A percentile compares a stretch with the other conserved stretches of the same genome.
Conservation (phyloP, 2,113 vertebrate genomes). For the Microcebus jonahi region DNA sequence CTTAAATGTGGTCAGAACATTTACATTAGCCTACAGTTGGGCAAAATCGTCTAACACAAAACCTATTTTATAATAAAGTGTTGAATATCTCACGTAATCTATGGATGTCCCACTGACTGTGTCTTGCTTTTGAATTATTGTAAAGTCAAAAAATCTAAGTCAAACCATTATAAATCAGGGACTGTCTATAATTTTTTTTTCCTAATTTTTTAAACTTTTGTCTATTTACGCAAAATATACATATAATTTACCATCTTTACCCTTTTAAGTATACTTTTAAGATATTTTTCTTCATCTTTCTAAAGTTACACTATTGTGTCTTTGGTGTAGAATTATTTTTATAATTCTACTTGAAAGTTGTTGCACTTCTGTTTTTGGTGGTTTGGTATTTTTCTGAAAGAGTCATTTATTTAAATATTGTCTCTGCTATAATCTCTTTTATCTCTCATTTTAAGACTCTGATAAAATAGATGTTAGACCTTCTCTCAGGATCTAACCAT, state of each 20-base stretch:
- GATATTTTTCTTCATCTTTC: not conserved
- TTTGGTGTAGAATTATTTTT: not conserved
- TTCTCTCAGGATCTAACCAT: not conserved
- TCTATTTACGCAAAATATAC: no score
- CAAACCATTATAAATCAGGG: not conserved
- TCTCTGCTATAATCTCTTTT: not conserved
- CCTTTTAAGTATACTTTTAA: no score
- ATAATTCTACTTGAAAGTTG: not conserved
- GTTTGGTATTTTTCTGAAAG: not conserved
- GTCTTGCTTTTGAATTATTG: not conserved
- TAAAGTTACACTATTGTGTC: not conserved
- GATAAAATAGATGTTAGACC: not conserved
- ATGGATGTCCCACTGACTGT: not conserved
- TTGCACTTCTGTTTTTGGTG: not conserved
- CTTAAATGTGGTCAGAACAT: not conserved
- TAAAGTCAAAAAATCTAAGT: not conserved
- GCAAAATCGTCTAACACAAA: not conserved
- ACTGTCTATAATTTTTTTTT: not conserved
- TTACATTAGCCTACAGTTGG: not conserved
- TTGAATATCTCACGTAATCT: not conserved
- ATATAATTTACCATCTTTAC: no score
- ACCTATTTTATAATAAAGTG: not conserved
- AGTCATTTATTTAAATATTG: not conserved
- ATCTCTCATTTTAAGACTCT: not conserved
- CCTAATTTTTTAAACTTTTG: no score